Evolutionary conservation across 2,888 invertebrate species (phyloP), one percentile per base, ranked within the genome.

Genomic region (Hymenopus coronatus): DNA sequence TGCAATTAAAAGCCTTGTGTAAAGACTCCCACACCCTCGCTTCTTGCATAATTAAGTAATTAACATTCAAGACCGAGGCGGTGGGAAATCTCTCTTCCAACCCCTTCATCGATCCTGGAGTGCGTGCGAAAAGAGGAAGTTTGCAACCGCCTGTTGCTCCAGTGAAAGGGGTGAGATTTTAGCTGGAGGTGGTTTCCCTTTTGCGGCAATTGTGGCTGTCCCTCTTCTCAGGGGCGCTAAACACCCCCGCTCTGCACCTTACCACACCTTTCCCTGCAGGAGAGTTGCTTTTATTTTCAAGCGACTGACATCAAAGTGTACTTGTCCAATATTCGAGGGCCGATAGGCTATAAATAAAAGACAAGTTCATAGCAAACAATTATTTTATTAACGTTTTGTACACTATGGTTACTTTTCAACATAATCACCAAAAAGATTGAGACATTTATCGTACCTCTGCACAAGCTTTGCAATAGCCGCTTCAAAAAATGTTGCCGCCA

Each of bases 31-130:
- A 28, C 87, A 28, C 82, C 88, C 88, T 88, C 88, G 28, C 85
- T 82, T 20, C 54, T 89, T 89, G 90, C 89, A 90, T 90, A 90
- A 90, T 90, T 90, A 90, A 90, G 90, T 84, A 90, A 90, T 90
- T 90, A 90, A 88, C 89, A 90, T 90, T 89, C 89, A 70, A 85
- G 46, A 14, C 46, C 15, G 85, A 27, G 87, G 87, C 70, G 27
- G 87, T 46, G 40, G 85, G 85, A 85, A 54, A 85, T 85, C 28
- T 54, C 30, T 28, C 30, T 83, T 87, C 54, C 27, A 87, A 82
- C 87, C 87, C 88, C 83, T 83, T 83, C n/a, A 88, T 88, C 54
- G 88, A 88, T 88, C 84, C 83, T 54, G 88, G 83, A 30, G 30
- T 28, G 83, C 30, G 28, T 46, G 40, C 82, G 88, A 46, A 33